phyloP scores from a whole-genome alignment of 2,113 vertebrate genomes.

The Rhea pennata region DNA sequence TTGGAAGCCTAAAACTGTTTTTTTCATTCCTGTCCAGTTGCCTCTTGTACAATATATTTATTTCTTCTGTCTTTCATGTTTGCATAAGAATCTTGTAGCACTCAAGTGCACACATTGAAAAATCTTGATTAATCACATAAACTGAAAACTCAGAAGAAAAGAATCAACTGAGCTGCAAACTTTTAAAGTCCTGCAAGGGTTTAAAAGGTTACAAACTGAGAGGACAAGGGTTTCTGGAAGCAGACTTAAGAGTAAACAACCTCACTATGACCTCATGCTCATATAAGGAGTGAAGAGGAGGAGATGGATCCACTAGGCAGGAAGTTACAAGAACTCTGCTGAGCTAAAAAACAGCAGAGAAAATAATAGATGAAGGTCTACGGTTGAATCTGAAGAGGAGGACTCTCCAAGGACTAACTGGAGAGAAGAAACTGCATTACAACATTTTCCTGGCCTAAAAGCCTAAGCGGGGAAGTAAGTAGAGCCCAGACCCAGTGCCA shows the following conservation, averaged over 20 bases:
- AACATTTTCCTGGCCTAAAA: constrained; percentile 83
- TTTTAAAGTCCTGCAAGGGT: constrained; percentile 20
- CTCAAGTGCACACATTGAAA: constrained; percentile 52
- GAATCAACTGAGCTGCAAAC: constrained; percentile 31
- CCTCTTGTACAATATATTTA: constrained; percentile 46
- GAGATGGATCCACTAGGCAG: constrained; percentile 64
- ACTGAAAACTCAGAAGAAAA: constrained; percentile 37
- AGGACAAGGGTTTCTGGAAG: constrained; percentile 66
- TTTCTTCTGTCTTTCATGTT: constrained; percentile 58
- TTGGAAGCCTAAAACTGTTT: constrained; percentile 39
- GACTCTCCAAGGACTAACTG: constrained; percentile 77
- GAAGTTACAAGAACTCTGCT: constrained; percentile 69
- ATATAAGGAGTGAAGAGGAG: constrained; percentile 68
- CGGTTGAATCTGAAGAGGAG: constrained; percentile 67
- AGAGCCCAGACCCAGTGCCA: constrained; percentile 73
- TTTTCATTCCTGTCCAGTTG: constrained; percentile 57
- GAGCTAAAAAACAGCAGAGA: constrained; percentile 75
- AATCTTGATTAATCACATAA: constrained; percentile 62
- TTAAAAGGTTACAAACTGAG: constrained; percentile 69
- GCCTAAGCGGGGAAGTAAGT: constrained; percentile 73
- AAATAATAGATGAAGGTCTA: constrained; percentile 76
- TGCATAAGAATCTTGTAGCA: constrained; percentile 44
- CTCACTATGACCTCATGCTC: constrained; percentile 60
- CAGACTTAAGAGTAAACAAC: constrained; percentile 63
- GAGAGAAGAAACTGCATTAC: constrained; percentile 77